phyloP scores from a whole-genome alignment of 2,888 invertebrate species.

The Cephus pulcher region DNA sequence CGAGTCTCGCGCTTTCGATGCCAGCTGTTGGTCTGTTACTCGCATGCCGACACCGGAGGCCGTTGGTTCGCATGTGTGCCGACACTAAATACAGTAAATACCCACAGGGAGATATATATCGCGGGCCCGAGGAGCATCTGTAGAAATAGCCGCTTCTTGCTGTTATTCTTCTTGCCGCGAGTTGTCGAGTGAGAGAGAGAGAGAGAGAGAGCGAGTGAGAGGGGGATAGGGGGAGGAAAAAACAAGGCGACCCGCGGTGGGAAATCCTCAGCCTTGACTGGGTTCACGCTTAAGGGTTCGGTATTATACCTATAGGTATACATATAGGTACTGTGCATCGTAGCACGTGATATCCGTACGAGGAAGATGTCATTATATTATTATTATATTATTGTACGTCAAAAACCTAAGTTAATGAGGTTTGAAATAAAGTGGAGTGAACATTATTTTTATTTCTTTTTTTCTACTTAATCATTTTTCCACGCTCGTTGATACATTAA shows the following conservation, averaged over 20 bases:
- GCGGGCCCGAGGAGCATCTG: conserved; percentile 17
- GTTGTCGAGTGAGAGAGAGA: background rate
- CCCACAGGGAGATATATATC: conserved; percentile 7
- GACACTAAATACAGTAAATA: conserved; percentile 13
- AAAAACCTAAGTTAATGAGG: background rate
- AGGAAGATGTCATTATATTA: background rate
- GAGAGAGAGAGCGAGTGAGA: background rate
- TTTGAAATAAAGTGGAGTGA: background rate
- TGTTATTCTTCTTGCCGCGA: conserved; percentile 10
- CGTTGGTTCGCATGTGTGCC: conserved; percentile 14
- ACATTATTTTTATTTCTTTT: background rate
- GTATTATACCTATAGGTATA: background rate
- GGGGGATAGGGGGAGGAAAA: conserved; percentile 16
- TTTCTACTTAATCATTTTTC: background rate
- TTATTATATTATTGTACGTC: background rate
- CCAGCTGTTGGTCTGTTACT: conserved; percentile 50
- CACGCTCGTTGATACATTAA: background rate
- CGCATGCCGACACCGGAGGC: conserved; percentile 19
- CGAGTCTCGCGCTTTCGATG: conserved; percentile 24
- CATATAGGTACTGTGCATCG: background rate
- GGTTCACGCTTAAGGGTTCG: background rate
- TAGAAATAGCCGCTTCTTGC: conserved; percentile 9
- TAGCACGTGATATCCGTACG: background rate
- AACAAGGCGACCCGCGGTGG: conserved; percentile 37
- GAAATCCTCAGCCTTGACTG: conserved; percentile 48